These are phyloP conservation scores for Tenodera sinensis DNA, from an alignment of 2,888 invertebrate genomes.

Conservation along the genomic window DNA sequence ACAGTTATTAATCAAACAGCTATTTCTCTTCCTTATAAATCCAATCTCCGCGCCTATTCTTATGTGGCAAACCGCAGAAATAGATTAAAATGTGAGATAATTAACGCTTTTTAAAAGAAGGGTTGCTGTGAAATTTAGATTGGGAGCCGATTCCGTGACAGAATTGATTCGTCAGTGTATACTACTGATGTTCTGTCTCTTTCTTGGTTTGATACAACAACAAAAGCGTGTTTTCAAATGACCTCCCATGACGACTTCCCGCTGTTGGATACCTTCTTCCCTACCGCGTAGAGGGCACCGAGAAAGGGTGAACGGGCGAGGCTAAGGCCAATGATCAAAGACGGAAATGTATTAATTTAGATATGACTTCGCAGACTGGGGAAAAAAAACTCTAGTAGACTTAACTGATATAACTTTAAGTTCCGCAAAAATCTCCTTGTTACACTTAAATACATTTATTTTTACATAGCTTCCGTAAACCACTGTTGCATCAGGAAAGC, in stretches of 20 bases:
- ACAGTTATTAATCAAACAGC: not conserved
- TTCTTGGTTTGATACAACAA: not conserved
- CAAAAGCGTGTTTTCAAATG: not conserved
- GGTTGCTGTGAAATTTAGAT: not conserved
- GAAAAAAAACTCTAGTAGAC: too few relatives aligned
- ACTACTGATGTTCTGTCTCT: not conserved
- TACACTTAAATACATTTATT: too few relatives aligned
- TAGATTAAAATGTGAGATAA: not conserved
- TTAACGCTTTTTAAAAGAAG: not conserved
- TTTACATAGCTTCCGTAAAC: too few relatives aligned
- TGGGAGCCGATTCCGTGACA: not conserved
- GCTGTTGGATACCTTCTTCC: not conserved
- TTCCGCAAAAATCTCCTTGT: too few relatives aligned
- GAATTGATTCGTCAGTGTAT: slow-evolving; percentile 11
- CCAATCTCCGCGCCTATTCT: not conserved
- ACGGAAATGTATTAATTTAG: not conserved
- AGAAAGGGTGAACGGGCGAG: not conserved
- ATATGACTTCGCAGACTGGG: too few relatives aligned
- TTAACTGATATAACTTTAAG: too few relatives aligned
- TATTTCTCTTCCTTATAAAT: not conserved
- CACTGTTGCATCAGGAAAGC: too few relatives aligned
- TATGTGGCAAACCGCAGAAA: not conserved
- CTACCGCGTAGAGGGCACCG: not conserved
- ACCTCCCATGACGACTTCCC: not conserved
- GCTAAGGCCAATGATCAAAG: not conserved